Base-by-base conservation (phyloP, 2,888 invertebrate species). In the Drosophila quinaria region DNA sequence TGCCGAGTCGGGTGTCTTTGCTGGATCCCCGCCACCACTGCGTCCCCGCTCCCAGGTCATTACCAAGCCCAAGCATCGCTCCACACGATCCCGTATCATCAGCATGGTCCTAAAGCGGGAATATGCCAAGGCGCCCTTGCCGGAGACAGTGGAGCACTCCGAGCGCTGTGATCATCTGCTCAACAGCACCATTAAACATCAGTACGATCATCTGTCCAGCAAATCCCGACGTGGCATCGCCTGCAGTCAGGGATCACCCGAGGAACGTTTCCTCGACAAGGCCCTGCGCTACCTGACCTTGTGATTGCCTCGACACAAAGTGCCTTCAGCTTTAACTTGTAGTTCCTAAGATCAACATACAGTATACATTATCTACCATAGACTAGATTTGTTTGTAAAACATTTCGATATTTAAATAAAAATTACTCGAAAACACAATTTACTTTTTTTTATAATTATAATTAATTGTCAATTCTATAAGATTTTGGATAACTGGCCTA, bases 201-300 rank as follows among this genome's bases (percentile, higher is more conserved):
- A 74, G 1, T 79, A 70, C 13, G 52, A 56, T 0, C 67, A 70
- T 10, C 25, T 80, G 52, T 1, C 67, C 0, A 52, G 19, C 15
- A 80, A 75, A 13, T 66, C 74, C n/a, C 74, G 70, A 5, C 63
- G 61, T 13, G 75, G 62, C 60, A 70, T 63, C n/a, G 78, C 70
- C 46, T 65, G 55, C 49, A 29, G 29, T 1, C 68, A 72, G 5
- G 71, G 69, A 0, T 74, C 86, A 0, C 33, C 78, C 1, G 84
- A 90, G 25, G 76, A 81, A 35, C 72, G 87, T 29, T 90, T 91
- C 63, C 66, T 92, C 9, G 80, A 90, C 67, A 91, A 88, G 52
- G 91, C 91, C 3, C 56, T 91, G 74, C 84, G 91, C 25, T 91
- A 89, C 56, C 69, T 92, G 44, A 91, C 91, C 44, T 78, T 92